Evolutionary conservation across 1,140 invertebrate species (phyloP).

Genomic region (Carposina sasakii): DNA sequence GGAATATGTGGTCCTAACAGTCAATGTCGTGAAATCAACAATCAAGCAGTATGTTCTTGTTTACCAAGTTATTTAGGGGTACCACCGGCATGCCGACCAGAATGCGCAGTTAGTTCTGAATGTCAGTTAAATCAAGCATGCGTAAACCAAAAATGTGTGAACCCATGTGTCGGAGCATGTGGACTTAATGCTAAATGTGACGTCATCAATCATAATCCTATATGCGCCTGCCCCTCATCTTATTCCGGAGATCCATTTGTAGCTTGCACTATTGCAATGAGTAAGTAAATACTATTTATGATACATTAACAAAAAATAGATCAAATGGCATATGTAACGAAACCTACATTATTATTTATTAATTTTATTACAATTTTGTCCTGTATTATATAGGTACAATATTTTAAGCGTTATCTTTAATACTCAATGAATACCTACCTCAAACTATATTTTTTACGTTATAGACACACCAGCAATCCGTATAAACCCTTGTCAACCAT

Average conservation of each 20-base stretch:
- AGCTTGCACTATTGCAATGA: conserved; percentile 62
- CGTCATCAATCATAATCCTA: conserved; percentile 83
- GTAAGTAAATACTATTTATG: conserved; percentile 35
- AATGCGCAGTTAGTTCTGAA: conserved; percentile 83
- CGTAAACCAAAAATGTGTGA: conserved; percentile 83
- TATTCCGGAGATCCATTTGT: conserved; percentile 76
- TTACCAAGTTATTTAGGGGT: conserved; percentile 81
- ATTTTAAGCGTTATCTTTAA: too few relatives aligned
- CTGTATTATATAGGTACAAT: too few relatives aligned
- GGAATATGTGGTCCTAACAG: conserved; percentile 86
- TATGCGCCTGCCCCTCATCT: conserved; percentile 73
- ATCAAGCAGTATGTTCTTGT: conserved; percentile 83
- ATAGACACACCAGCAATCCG: conserved; percentile 45
- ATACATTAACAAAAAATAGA: too few relatives aligned
- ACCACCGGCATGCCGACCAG: conserved; percentile 85
- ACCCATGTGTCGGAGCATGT: conserved; percentile 86
- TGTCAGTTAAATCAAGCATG: conserved; percentile 84
- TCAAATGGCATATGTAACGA: too few relatives aligned
- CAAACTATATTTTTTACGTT: too few relatives aligned
- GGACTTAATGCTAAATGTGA: conserved; percentile 82
- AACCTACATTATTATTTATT: too few relatives aligned
- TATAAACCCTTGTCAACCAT: conserved; percentile 77
- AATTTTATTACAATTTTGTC: too few relatives aligned
- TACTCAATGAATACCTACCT: too few relatives aligned
- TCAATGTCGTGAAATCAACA: conserved; percentile 81